Base-by-base conservation (phyloP, 2,797 vertebrate genomes). In the Gymnodraco acuticeps region DNA sequence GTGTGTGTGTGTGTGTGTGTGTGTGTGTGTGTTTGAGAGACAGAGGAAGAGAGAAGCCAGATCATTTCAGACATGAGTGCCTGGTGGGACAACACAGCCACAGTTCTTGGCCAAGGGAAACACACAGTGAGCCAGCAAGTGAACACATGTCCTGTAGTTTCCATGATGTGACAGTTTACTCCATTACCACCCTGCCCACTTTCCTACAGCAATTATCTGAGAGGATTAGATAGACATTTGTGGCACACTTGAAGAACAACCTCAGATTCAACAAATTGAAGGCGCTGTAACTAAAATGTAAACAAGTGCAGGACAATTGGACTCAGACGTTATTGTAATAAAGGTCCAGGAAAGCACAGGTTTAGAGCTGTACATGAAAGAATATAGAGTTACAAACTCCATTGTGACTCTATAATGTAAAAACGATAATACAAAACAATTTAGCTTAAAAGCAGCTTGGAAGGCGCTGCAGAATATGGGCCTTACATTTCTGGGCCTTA, bases 131-230 rank as follows among this genome's bases (percentile, higher is more conserved):
- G 88, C 90, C 91, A 93, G 41, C 5, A 50, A 90, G 79, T 88
- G 89, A 92, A 85, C 84, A 81, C 89, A 93, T 77, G 82, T 78
- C 80, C 82, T 84, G 52, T 74, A 41, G 75, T 82, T 90, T 86
- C 84, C 86, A 84, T 3, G 64, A 58, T 79, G 77, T 85, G 85
- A 92, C 83, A 85, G 64, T 82, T 90, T 88, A 88, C 87, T 90
- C 91, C 88, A 60, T 89, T 79, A 81, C 83, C 66, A 20, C 73
- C 62, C 71, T 83, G 77, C 75, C 75, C 61, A 78, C 81, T 86
- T 87, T 84, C 85, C 88, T 65, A 41, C 59, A 64, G n/a, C 70
- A 53, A 82, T 88, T 88, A 86, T 91, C 87, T 85, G 42, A 73
- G 73, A 3, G 17, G 55, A 88, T 87, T 84, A 88, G 73, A 58